These are phyloP conservation scores for Sebastes trivittatus DNA, from an alignment of 2,797 vertebrate genomes.

Conservation along the genomic window DNA sequence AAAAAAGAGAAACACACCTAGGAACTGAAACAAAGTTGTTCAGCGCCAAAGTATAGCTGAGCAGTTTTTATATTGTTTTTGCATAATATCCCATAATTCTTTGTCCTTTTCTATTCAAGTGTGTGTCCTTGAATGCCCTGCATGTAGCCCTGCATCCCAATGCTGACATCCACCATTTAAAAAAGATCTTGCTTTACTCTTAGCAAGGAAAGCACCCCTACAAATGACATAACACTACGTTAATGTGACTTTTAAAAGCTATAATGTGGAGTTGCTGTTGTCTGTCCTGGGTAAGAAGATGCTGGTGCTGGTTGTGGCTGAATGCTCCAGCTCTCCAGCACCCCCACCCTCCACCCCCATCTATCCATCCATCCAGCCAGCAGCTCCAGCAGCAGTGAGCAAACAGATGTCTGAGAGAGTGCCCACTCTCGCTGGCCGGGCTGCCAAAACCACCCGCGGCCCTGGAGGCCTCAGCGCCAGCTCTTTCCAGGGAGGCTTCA, in stretches of 20 bases:
- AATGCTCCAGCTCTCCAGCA: slow-evolving; percentile 54
- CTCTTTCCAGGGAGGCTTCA: slow-evolving; percentile 77
- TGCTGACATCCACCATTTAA: neutral
- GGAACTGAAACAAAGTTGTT: neutral
- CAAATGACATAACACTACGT: neutral
- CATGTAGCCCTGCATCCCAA: neutral
- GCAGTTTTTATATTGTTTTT: slow-evolving; percentile 7
- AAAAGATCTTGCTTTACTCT: neutral
- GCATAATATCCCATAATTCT: neutral
- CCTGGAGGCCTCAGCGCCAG: slow-evolving; percentile 78
- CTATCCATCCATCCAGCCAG: slow-evolving; percentile 59
- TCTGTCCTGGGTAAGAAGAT: slow-evolving; percentile 56
- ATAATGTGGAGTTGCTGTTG: slow-evolving; percentile 29
- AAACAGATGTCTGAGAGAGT: slow-evolving; percentile 89
- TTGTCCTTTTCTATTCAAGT: neutral
- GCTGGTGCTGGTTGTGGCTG: slow-evolving; percentile 67
- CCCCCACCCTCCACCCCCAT: neutral
- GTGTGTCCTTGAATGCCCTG: slow-evolving; percentile 23
- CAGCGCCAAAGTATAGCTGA: neutral
- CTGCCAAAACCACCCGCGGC: slow-evolving; percentile 84
- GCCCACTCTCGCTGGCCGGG: slow-evolving; percentile 76
- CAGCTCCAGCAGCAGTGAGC: slow-evolving; percentile 82
- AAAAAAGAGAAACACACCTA: too few relatives aligned
- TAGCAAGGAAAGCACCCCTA: neutral
- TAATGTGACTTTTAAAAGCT: slow-evolving; percentile 21